Conservation (phyloP, 2,797 vertebrate genomes). For the Eulemur mongoz region DNA sequence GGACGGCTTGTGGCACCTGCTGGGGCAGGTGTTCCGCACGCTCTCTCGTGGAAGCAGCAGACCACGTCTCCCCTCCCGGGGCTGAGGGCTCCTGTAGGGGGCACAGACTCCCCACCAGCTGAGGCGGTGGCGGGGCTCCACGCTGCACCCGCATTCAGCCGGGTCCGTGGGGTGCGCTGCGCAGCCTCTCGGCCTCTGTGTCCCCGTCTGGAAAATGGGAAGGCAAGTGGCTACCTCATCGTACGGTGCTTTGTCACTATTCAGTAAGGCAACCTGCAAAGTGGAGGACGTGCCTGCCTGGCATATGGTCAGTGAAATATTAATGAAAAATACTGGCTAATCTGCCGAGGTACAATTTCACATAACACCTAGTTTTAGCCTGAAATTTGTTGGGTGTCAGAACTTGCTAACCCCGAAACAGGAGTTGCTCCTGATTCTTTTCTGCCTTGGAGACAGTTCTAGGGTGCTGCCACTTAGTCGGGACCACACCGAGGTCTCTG, state of each 20-base stretch:
- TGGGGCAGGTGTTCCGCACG: accelerated
- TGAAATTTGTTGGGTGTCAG: background rate
- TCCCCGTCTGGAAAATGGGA: background rate
- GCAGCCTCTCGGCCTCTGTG: background rate
- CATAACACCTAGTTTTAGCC: background rate
- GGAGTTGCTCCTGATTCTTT: background rate
- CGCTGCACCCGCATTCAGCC: background rate
- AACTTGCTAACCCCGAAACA: background rate
- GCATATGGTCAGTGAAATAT: background rate
- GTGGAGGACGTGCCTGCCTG: no score
- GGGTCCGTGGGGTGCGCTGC: background rate
- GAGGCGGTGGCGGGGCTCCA: accelerated
- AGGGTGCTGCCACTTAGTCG: background rate
- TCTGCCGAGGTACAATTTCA: background rate
- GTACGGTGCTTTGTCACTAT: no score
- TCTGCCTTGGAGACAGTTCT: background rate
- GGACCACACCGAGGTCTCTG: background rate
- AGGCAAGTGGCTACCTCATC: no score
- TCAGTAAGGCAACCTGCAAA: background rate
- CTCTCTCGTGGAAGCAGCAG: background rate
- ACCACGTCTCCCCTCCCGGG: accelerated
- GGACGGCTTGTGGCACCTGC: no score
- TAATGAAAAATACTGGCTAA: background rate
- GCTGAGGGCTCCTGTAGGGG: background rate
- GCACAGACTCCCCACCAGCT: no score